A percentile compares a stretch with the other conserved stretches of the same genome.
Conservation (phyloP, 2,888 invertebrate genomes). For the Trichacis sp. region DNA sequence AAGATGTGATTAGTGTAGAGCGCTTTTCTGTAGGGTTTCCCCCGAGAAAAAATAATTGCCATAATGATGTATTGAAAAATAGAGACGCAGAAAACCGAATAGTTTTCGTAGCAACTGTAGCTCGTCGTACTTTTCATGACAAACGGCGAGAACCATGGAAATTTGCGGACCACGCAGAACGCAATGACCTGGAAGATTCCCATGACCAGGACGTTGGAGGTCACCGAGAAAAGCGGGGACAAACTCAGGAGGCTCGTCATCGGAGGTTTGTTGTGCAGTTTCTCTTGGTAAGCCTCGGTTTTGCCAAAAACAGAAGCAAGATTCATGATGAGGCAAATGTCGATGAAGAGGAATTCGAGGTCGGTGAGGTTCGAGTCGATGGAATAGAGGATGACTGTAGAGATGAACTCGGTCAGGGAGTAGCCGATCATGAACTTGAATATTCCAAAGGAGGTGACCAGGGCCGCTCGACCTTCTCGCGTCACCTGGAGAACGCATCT, state of each 20-base stretch:
- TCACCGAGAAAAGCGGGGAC: constrained; percentile 71
- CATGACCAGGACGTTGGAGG: constrained; percentile 71
- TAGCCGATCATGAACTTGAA: constrained; percentile 94
- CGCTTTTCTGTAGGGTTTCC: constrained; percentile 75
- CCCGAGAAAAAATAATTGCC: constrained; percentile 76
- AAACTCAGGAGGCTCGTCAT: constrained; percentile 71
- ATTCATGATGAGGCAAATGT: constrained; percentile 74
- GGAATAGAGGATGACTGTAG: constrained; percentile 82
- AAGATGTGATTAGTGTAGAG: constrained; percentile 75
- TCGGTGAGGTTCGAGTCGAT: constrained; percentile 76
- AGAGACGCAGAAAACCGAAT: constrained; percentile 74
- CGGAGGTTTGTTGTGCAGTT: constrained; percentile 71
- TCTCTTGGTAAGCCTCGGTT: constrained; percentile 71
- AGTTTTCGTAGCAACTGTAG: constrained; percentile 74
- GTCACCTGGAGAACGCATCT: constrained; percentile 84
- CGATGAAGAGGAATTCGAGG: constrained; percentile 77
- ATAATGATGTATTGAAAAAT: constrained; percentile 77
- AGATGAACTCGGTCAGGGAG: constrained; percentile 89
- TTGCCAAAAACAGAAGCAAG: constrained; percentile 77
- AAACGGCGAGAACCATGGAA: constrained; percentile 73
- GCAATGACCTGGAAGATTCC: constrained; percentile 40
- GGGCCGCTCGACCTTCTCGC: constrained; percentile 86
- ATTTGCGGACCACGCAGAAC: constrained; percentile 70
- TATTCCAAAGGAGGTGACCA: constrained; percentile 90
- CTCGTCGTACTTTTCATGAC: constrained; percentile 61